These are phyloP conservation scores for Turritopsis rubra DNA, from an alignment of 30 jellyfish, hydroid and myxozoan genomes.

Conservation along the genomic window DNA sequence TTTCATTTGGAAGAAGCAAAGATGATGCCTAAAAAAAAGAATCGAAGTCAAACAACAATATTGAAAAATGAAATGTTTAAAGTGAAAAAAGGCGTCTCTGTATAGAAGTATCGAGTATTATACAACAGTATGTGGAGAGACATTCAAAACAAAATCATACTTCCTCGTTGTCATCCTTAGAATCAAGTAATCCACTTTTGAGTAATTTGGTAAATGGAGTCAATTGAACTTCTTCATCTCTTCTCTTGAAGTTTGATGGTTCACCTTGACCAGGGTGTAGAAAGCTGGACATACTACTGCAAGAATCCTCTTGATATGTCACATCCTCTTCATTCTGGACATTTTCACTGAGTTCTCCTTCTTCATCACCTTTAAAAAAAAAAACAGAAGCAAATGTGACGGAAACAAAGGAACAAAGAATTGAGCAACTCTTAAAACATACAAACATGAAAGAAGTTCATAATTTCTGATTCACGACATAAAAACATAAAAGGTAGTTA, in stretches of 20 bases:
- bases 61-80: no score
- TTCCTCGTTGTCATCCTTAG: not conserved
- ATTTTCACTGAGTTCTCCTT: not conserved
- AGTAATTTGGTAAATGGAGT: constrained; percentile 54
- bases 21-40: constrained; percentile 6
- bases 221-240: not conserved
- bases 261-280: constrained; percentile 31
- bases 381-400: no score
- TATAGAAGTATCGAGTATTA: no score
- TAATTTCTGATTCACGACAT: no score
- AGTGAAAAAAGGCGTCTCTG: no score
- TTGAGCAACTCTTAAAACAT: no score
- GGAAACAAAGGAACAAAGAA: no score
- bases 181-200: constrained; percentile 36
- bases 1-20: constrained; percentile 12
- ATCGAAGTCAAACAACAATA: not conserved
- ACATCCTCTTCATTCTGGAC: constrained; percentile 26
- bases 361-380: constrained; percentile 20
- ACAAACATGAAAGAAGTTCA: no score
- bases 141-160: not conserved
- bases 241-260: not conserved
- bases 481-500: no score
- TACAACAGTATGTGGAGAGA: not conserved
- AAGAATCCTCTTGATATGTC: constrained; percentile 42
- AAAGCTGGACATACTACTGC: constrained; percentile 24